These are phyloP conservation scores for Petromus typicus DNA, from an alignment of 2,113 vertebrate genomes.

Conservation along the genomic window DNA sequence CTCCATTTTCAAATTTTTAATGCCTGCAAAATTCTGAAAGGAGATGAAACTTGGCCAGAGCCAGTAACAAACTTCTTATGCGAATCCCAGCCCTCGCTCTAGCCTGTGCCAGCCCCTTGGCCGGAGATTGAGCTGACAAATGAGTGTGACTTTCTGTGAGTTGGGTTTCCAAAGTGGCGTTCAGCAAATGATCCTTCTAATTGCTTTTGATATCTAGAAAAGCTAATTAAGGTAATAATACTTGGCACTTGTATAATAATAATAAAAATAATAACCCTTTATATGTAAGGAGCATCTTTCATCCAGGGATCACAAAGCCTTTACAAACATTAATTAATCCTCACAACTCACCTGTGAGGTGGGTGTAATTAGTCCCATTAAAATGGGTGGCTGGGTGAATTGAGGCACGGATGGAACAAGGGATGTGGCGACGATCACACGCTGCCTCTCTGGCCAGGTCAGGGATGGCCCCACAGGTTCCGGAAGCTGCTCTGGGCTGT, in stretches of 20 bases:
- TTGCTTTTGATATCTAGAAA: constrained; percentile 84
- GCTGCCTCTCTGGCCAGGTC: neutral
- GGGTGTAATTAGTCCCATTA: constrained; percentile 82
- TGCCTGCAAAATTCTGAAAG: constrained; percentile 11
- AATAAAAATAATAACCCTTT: constrained; percentile 84
- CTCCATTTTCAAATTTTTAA: constrained; percentile 67
- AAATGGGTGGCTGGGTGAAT: constrained; percentile 65
- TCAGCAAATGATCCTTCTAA: constrained; percentile 74
- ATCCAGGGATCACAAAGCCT: constrained; percentile 83
- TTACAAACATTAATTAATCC: constrained; percentile 84
- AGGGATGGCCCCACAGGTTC: neutral
- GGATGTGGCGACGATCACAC: constrained; percentile 57
- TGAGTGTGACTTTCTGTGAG: constrained; percentile 63
- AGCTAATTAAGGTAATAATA: constrained; percentile 84
- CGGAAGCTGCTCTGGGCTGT: neutral
- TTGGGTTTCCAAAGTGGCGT: constrained; percentile 70
- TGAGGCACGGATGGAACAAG: constrained; percentile 68
- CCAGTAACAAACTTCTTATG: constrained; percentile 23
- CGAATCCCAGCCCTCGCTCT: neutral
- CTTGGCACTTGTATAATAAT: constrained; percentile 84
- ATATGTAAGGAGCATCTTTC: constrained; percentile 79
- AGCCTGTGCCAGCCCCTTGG: neutral
- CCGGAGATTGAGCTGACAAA: neutral
- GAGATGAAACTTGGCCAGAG: constrained; percentile 33
- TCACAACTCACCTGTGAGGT: constrained; percentile 79